phyloP scores from a whole-genome alignment of 2,113 vertebrate genomes.

The Notarius quadriscutis region DNA sequence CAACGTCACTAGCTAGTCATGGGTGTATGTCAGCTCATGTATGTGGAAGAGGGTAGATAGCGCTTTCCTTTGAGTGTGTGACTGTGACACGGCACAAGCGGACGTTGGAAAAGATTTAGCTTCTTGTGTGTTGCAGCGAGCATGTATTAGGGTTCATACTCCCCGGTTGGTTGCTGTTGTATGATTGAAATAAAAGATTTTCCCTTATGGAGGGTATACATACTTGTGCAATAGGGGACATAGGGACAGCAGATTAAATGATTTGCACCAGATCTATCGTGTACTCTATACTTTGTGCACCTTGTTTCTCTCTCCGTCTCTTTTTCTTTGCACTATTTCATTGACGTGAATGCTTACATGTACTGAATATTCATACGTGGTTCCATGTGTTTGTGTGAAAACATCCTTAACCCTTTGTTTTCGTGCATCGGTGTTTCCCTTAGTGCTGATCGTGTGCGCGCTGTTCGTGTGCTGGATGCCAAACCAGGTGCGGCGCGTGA shows the following conservation, averaged over 20 bases:
- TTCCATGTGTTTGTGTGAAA: neutral
- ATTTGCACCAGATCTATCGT: neutral
- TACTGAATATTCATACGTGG: neutral
- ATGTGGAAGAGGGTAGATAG: neutral
- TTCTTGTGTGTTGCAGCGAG: neutral
- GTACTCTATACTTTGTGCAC: neutral
- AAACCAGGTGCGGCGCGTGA: constrained; percentile 86
- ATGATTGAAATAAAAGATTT: neutral
- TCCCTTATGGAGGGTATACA: neutral
- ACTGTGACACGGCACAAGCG: neutral
- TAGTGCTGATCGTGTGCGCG: constrained; percentile 85
- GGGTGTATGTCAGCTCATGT: neutral
- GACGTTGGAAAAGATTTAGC: neutral
- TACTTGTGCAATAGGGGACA: neutral
- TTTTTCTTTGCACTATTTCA: neutral
- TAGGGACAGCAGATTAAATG: neutral
- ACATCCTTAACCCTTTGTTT: neutral
- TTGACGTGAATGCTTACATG: neutral
- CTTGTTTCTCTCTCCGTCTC: neutral
- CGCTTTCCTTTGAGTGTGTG: neutral
- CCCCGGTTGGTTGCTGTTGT: neutral
- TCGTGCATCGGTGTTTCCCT: neutral
- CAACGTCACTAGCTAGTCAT: neutral
- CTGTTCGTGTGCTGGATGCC: constrained; percentile 91
- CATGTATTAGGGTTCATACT: neutral